Base-by-base conservation (phyloP, 1,140 invertebrate species). In the Stenopsyche tienmushanensis region DNA sequence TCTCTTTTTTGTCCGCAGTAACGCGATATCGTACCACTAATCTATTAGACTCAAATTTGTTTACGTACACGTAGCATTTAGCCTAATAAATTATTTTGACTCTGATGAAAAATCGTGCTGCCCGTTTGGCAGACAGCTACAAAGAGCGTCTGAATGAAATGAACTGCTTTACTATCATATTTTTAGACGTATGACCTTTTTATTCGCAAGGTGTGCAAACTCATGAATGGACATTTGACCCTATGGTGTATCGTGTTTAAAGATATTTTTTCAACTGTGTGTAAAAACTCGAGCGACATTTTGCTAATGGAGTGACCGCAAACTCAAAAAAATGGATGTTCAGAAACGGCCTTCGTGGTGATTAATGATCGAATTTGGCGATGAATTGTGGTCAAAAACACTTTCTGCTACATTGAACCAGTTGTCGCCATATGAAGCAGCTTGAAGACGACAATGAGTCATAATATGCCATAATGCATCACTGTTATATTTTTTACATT, bases 21-120 rank as follows among this genome's bases (percentile, higher is more conserved):
- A 39, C 17, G 24, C 57, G 57, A 60, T 60, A 60, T 60, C 57
- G 44, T 18, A 34, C 57, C 21, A 24, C 29, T 39, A 41, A 60
- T 60, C 57, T 60, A 44, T 60, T 60, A 60, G 29, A 49, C 24
- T 24, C 21, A 42, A 57, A 47, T 60, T 45, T 44, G 57, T 60
- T 44, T 60, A 49, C 44, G 57, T 18, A 41, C 54, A 57, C 41
- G 25, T 18, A 24, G 9, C 17, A n/a, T 60, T 47, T 47, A 24
- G 24, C 15, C 41, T 60, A 60, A 60, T 60, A 60, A 47, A 47
- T 47, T 60, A 60, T 60, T 60, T 59, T 10, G 15, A n/a, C 24
- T 44, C 34, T 29, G 57, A 47, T 60, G 57, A 60, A 60, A 60
- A 60, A 60, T 60, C 44, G 44, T 25, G 42, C 57, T 34, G 15